A percentile compares a stretch with the other conserved stretches of the same genome.
Conservation (phyloP, 53 echinoderm and acorn worm genomes). For the Arbacia lixula region DNA sequence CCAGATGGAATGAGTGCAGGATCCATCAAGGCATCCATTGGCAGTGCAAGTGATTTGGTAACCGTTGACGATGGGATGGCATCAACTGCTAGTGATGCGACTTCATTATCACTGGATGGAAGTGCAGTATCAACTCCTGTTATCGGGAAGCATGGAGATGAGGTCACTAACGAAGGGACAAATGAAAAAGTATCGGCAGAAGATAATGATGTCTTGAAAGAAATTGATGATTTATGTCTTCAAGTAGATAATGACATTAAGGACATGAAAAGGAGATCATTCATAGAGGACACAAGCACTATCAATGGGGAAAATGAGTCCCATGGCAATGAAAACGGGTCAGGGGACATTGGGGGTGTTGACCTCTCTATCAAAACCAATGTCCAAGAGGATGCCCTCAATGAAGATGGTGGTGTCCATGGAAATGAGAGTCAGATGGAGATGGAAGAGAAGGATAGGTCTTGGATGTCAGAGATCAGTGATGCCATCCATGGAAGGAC, state of each 20-base stretch:
- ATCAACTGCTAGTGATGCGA: constrained; percentile 20
- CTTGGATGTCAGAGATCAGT: background rate
- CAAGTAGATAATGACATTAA: constrained; percentile 42
- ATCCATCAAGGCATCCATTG: constrained; percentile 9
- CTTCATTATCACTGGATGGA: constrained; percentile 30
- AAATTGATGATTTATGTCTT: constrained; percentile 27
- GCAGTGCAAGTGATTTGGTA: background rate
- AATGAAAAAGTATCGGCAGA: background rate
- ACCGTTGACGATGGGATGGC: background rate
- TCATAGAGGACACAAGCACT: background rate
- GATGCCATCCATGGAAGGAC: background rate
- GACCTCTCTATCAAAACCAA: too few species aligned
- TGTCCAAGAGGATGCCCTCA: background rate
- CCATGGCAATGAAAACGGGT: background rate
- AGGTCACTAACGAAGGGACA: background rate
- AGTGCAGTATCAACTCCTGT: constrained; percentile 36
- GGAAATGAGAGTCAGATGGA: background rate
- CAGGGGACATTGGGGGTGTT: too few species aligned
- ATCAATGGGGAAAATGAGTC: background rate
- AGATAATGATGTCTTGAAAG: constrained; percentile 7
- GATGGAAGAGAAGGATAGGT: background rate
- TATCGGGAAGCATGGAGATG: constrained; percentile 3
- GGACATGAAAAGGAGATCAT: constrained; percentile 41
- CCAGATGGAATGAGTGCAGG: constrained; percentile 23
- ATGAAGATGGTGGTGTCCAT: background rate